Evolutionary conservation across 2,113 vertebrate genomes (phyloP).

Genomic region (Cephalopterus ornatus): DNA sequence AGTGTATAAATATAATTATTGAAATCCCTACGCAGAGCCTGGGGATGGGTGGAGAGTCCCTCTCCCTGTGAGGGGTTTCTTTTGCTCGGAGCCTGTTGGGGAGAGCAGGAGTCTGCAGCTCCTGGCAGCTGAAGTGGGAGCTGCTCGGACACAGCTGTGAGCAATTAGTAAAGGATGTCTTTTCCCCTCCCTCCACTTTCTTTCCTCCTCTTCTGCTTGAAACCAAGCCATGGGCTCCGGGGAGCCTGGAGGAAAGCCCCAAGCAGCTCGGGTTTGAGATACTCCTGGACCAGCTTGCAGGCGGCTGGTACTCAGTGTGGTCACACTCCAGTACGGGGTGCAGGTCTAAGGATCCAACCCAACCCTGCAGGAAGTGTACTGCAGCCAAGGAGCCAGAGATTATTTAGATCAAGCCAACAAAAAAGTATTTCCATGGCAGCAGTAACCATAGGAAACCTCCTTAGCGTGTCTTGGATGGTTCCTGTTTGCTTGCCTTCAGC

Average conservation of each 20-base stretch:
- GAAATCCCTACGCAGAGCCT: background rate
- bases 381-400: constrained; percentile 19
- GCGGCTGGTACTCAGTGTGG: fast-evolving
- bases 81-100: background rate
- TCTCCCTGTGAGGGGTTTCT: background rate
- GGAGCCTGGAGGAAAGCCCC: background rate
- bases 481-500: constrained; percentile 7
- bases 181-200: background rate
- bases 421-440: constrained; percentile 77
- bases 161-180: constrained; percentile 45
- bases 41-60: background rate
- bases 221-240: background rate
- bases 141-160: constrained; percentile 54
- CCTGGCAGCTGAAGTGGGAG: constrained; percentile 37
- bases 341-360: background rate
- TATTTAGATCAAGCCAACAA: constrained; percentile 68
- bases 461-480: constrained; percentile 33
- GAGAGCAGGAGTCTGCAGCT: background rate
- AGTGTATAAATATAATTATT: constrained; percentile 9
- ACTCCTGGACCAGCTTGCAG: background rate
- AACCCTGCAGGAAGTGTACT: constrained; percentile 1
- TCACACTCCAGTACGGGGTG: fast-evolving
- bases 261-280: background rate
- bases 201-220: constrained; percentile 14
- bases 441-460: constrained; percentile 78